Evolutionary conservation across 2,888 invertebrate genomes (phyloP), one percentile per base, ranked within the genome.

Genomic region (Didymodactylos carnosus): DNA sequence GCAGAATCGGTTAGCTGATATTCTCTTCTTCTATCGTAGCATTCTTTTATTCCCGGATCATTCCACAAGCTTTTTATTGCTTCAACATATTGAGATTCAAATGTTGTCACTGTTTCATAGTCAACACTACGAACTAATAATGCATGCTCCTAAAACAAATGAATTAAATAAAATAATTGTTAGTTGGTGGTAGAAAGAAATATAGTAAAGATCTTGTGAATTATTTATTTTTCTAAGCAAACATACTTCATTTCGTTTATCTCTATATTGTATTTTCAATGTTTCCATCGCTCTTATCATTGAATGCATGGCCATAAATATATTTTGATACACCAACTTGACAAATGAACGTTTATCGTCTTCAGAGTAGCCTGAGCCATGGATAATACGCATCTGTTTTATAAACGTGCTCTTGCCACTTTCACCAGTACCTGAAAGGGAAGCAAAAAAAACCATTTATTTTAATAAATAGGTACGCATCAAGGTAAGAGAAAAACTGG

Each of bases 341-440:
- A 95, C 95, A 86, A 93, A 94, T 78, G 92, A 91, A 80, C 92
- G 88, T 86, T 95, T 95, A 87, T 98, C 98, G 83, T 98, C 97
- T 86, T 95, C 94, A 83, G 95, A 94, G 87, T 98, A 98, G 79
- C 97, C 97, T 80, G 93, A 89, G 78, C 98, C 98, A 86, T 98
- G 97, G 86, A 98, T 98, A 87, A 98, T 98, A 87, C 95, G 89
- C 98, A 98, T 98, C 88, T 98, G 97, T 88, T 98, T 98, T 87
- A 98, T 98, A 87, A 98, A 98, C 79, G 98, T 98, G 79, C 95
- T 95, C 86, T 98, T 98, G 79, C 97, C 98, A 78, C 95, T 95
- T 87, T 98, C 98, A 85, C 97, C 97, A 86, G 97, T 94, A 80
- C 94, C 93, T 62, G 35, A 29, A 29, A 8, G 8, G 16, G 3